phyloP scores from a whole-genome alignment of 2,888 invertebrate species.

The Andrena praecox region DNA sequence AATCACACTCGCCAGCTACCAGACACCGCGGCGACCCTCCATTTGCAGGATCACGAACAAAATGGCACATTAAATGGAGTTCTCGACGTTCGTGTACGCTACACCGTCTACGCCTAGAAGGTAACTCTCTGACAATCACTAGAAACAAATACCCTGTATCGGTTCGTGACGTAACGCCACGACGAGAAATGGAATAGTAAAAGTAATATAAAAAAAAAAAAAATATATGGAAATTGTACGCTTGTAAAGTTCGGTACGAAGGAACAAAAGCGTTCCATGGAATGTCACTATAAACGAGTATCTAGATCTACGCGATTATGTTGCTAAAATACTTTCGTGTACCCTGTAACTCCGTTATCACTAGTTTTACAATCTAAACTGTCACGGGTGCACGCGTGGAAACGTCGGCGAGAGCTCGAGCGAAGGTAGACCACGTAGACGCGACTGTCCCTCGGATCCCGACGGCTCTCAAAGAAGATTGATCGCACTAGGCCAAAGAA shows the following conservation, averaged over 20 bases:
- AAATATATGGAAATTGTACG: neutral
- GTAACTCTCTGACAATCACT: slow-evolving; percentile 63
- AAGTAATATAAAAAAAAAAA: neutral
- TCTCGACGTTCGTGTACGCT: neutral
- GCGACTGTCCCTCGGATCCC: neutral
- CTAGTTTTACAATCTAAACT: slow-evolving; percentile 39
- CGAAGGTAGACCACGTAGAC: neutral
- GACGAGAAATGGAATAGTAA: neutral
- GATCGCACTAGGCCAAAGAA: neutral
- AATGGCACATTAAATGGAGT: slow-evolving; percentile 12
- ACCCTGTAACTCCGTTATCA: slow-evolving; percentile 47
- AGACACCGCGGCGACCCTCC: neutral
- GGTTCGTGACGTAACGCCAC: neutral
- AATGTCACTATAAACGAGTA: slow-evolving; percentile 23
- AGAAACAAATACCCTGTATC: slow-evolving; percentile 69
- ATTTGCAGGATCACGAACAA: slow-evolving; percentile 12
- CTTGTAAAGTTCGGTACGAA: slow-evolving; percentile 6
- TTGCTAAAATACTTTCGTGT: slow-evolving; percentile 42
- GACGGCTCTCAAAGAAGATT: neutral
- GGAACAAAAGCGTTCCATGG: slow-evolving; percentile 18
- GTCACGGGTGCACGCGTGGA: slow-evolving; percentile 2
- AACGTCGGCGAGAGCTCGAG: slow-evolving; percentile 19
- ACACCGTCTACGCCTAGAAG: slow-evolving; percentile 35
- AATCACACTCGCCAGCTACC: neutral
- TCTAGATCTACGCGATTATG: neutral